phyloP scores from a whole-genome alignment of 2,113 vertebrate genomes.

The Peucedramus taeniatus region DNA sequence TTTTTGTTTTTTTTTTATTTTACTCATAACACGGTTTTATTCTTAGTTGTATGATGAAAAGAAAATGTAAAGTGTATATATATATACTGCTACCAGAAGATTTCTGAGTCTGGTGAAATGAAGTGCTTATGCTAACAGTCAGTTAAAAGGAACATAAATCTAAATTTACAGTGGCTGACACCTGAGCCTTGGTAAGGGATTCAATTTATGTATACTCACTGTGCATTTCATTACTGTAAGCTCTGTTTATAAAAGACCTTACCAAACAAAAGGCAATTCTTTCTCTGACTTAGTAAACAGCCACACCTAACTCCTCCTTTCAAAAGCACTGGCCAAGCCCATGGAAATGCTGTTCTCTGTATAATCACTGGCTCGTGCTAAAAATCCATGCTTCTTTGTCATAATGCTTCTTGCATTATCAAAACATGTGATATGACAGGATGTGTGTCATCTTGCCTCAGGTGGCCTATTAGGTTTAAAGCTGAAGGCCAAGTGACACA shows the following conservation, averaged over 20 bases:
- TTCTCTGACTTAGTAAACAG: background rate
- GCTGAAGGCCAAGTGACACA: slow-evolving; percentile 12
- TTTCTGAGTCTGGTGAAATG: background rate
- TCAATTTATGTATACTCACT: background rate
- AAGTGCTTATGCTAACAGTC: background rate
- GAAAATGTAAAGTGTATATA: background rate
- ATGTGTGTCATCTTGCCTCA: background rate
- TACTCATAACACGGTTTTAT: background rate
- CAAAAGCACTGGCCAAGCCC: background rate
- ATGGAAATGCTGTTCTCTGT: background rate
- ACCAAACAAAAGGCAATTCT: background rate
- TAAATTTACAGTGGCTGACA: slow-evolving; percentile 28
- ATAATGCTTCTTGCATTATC: background rate
- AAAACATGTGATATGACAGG: background rate
- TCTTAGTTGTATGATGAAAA: background rate
- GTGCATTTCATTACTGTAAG: background rate
- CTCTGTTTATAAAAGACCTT: background rate
- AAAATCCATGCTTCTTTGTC: background rate
- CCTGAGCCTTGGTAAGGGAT: background rate
- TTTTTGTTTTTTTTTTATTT: background rate
- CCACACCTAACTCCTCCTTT: background rate
- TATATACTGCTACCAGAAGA: background rate
- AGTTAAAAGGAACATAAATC: slow-evolving; percentile 16
- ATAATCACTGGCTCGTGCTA: background rate
- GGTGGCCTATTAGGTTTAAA: background rate